Conservation (phyloP, 2,797 vertebrate species). For the Vespertilio murinus region DNA sequence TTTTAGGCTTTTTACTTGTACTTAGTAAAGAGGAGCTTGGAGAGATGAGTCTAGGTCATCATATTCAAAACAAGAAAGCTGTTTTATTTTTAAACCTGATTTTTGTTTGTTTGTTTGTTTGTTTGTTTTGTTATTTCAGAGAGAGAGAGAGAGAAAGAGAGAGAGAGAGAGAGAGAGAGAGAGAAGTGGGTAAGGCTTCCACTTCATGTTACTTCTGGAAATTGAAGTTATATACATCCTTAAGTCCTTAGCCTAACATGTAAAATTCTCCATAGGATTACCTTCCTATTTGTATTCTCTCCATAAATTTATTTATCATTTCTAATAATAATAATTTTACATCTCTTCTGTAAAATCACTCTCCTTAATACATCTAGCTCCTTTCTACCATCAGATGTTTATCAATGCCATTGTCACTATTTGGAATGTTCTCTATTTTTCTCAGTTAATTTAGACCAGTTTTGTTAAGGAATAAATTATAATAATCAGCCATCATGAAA, state of each 20-base stretch:
- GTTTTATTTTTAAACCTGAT: not conserved
- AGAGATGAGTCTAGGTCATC: not conserved
- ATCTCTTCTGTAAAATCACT: not conserved
- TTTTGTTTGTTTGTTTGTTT: too few relatives aligned
- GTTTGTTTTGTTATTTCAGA: not conserved
- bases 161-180: not conserved
- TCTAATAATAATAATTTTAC: not conserved
- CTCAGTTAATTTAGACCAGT: not conserved
- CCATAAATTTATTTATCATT: not conserved
- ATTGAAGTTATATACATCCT: not conserved
- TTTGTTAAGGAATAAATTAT: slow-evolving; percentile 28
- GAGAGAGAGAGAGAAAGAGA: not conserved
- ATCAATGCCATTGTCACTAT: not conserved
- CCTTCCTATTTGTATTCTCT: not conserved
- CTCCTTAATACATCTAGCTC: not conserved
- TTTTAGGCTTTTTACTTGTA: not conserved
- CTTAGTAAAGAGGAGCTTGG: not conserved
- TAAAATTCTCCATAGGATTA: not conserved
- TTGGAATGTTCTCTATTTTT: not conserved
- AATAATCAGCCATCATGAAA: slow-evolving; percentile 25
- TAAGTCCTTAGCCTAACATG: not conserved
- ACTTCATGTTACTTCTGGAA: not conserved
- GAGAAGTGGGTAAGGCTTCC: not conserved
- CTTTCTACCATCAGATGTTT: not conserved
- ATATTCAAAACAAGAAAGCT: not conserved